Conservation (phyloP, 2,797 vertebrate species). For the Sebastes diaconus region DNA sequence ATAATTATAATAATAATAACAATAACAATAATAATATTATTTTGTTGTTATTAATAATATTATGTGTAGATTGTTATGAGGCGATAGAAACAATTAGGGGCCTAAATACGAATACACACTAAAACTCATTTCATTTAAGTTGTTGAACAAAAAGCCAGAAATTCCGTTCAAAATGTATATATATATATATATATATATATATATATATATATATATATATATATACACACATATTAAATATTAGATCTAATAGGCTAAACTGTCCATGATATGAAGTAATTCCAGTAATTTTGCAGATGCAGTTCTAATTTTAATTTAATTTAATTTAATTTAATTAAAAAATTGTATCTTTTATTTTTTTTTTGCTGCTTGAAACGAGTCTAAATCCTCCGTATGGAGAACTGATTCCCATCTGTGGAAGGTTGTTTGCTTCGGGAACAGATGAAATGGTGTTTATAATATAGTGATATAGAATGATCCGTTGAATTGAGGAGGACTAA, state of each 20-base stretch:
- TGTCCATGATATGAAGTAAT: background rate
- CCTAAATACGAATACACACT: background rate
- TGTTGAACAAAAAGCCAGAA: background rate
- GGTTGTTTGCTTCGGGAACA: background rate
- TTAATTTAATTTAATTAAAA: too few species aligned
- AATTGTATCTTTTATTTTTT: background rate
- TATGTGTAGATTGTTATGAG: background rate
- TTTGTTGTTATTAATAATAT: background rate
- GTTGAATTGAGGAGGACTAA: background rate
- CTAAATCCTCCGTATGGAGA: background rate
- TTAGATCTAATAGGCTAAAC: background rate
- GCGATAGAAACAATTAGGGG: background rate
- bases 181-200: too few species aligned
- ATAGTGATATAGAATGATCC: background rate
- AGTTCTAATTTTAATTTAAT: background rate
- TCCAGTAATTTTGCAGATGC: background rate
- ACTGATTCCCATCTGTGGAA: background rate
- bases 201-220: too few species aligned
- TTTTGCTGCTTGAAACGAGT: background rate
- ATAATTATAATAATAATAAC: too few species aligned
- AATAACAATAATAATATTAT: too few species aligned
- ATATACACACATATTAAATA: background rate
- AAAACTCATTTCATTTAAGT: background rate
- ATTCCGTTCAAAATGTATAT: background rate
- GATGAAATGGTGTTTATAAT: background rate